These are phyloP conservation scores for Mico argentatus DNA, from an alignment of 2,797 vertebrate genomes.

Conservation along the genomic window DNA sequence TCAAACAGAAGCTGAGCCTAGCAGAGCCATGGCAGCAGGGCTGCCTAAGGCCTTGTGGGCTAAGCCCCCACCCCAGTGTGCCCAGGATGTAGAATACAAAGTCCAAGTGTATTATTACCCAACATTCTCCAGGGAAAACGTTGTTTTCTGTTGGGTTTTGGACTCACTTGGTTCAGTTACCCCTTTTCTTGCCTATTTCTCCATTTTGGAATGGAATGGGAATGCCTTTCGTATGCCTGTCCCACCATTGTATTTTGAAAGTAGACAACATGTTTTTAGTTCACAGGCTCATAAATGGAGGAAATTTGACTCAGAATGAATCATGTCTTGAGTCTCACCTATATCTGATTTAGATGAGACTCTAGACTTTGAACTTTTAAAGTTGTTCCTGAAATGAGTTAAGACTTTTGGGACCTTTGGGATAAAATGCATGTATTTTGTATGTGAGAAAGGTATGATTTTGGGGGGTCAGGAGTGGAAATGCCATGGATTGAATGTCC, in stretches of 20 bases:
- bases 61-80: neutral
- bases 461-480: neutral
- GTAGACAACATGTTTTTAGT: neutral
- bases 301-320: neutral
- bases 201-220: neutral
- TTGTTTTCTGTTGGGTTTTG: neutral
- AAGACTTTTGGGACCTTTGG: neutral
- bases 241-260: neutral
- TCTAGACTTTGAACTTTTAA: neutral
- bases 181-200: neutral
- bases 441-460: neutral
- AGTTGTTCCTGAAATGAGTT: neutral
- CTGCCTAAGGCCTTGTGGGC: neutral
- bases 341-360: neutral
- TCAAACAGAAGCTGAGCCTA: neutral
- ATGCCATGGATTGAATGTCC: neutral
- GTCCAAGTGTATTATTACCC: neutral
- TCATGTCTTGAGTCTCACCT: neutral
- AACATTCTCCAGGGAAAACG: neutral
- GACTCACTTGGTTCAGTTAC: neutral
- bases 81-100: neutral
- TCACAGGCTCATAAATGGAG: neutral
- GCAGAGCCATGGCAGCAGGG: neutral
- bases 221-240: neutral
- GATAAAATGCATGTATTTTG: neutral